Conservation (phyloP, 2,797 vertebrate genomes). For the Acrocephalus scirpaceus region DNA sequence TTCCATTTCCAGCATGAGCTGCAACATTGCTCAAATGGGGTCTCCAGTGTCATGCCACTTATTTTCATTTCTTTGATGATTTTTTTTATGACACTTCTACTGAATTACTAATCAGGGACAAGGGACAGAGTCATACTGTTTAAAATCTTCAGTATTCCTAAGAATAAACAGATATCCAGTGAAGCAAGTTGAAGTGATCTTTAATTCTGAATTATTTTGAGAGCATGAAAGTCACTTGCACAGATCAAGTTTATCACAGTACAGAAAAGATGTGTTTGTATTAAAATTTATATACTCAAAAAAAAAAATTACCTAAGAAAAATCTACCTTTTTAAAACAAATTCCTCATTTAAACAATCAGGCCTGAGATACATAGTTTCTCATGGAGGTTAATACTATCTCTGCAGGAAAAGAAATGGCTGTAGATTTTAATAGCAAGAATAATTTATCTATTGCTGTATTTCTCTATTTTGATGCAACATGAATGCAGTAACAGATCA, state of each 20-base stretch:
- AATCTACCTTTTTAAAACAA: background rate
- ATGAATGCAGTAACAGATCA: background rate
- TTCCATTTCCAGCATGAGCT: slow-evolving; percentile 63
- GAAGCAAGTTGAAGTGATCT: slow-evolving; percentile 17
- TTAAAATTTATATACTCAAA: background rate
- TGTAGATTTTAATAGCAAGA: background rate
- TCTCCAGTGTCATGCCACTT: slow-evolving; percentile 60
- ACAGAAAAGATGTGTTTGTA: background rate
- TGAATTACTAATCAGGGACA: slow-evolving; percentile 61
- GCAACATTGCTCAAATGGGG: slow-evolving; percentile 41
- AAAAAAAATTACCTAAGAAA: background rate
- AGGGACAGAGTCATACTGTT: slow-evolving; percentile 67
- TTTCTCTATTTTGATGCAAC: background rate
- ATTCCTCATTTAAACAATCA: background rate
- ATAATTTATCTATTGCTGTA: background rate
- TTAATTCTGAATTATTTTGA: slow-evolving; percentile 52
- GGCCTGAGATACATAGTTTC: background rate
- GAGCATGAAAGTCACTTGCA: slow-evolving; percentile 13
- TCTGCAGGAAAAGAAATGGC: background rate
- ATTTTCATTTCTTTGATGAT: slow-evolving; percentile 70
- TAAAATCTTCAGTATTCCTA: slow-evolving; percentile 48
- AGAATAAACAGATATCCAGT: slow-evolving; percentile 60
- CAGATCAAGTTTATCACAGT: background rate
- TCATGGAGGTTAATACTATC: background rate
- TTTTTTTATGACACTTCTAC: slow-evolving; percentile 49